Evolutionary conservation across 2,797 vertebrate genomes (phyloP), one percentile per base, ranked within the genome.

Genomic region (Liasis olivaceus): DNA sequence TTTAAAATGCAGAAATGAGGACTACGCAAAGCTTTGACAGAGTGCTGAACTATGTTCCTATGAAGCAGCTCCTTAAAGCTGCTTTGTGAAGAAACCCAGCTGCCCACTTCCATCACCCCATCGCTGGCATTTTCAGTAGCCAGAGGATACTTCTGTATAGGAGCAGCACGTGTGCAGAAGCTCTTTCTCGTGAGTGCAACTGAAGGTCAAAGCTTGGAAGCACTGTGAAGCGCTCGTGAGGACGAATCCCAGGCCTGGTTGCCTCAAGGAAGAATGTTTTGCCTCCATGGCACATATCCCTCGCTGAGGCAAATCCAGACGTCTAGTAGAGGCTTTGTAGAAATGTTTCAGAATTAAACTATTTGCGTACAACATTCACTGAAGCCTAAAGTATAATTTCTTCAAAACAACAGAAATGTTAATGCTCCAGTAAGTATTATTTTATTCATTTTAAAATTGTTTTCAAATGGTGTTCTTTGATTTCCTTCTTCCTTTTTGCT

Each of bases 391-490:
- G 17, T 0, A 51, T n/a, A 81, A 20, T 58, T 89, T 69, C 87
- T 85, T 66, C 51, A 22, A 3, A 42, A 85, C 15, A 15, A 89
- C 64, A 51, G 51, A 85, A 28, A 87, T 4, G 31, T 22, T 42
- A 66, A 24, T 88, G 59, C 13, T 24, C 54, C 36, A 11, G 7
- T 56, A 47, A 59, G 22, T 54, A 47, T 86, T 89, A 51, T 56
- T 72, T 89, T 31, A 59, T 92, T 42, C 62, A 86, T 89, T 60
- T 89, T 89, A 69, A 89, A 92, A 54, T 64, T 6, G 4, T 56
- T 89, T 62, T 62, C 7, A 7, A 89, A 85, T 47, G 42, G 26
- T 63, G 42, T 28, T 24, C 26, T 28, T 66, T 86, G 85, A 12
- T 13, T 59, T 4, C 17, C 56, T 15, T 85, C n/a, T 36, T 90